Evolutionary conservation across 2,888 invertebrate species (phyloP).

Genomic region (Gibbula magus): DNA sequence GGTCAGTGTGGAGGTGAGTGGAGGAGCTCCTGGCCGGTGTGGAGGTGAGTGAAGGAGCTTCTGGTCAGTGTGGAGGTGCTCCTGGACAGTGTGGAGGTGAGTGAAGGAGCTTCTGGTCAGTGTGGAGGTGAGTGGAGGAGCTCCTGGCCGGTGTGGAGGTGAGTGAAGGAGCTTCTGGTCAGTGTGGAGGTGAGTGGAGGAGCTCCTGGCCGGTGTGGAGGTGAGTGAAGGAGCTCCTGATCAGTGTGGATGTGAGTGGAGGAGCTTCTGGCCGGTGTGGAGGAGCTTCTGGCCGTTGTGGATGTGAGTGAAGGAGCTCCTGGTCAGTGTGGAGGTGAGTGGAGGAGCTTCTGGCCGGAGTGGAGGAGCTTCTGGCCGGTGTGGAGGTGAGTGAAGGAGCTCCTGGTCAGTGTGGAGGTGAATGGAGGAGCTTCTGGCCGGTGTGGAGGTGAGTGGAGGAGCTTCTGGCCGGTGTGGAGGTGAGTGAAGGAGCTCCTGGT

Average conservation of each 20-base stretch:
- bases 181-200: too few species aligned
- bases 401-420: too few species aligned
- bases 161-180: too few species aligned
- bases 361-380: constrained; percentile 25
- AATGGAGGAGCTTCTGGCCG: constrained; percentile 22
- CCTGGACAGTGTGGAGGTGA: too few species aligned
- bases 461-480: constrained; percentile 16
- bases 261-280: constrained; percentile 14
- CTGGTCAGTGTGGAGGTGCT: constrained; percentile 16
- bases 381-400: constrained; percentile 21
- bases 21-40: constrained; percentile 21
- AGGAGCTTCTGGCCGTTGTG: too few species aligned
- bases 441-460: constrained; percentile 25
- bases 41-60: constrained; percentile 23
- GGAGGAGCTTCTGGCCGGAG: too few species aligned
- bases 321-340: constrained; percentile 25
- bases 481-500: too few species aligned
- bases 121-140: constrained; percentile 24
- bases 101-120: constrained; percentile 23
- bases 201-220: constrained; percentile 13
- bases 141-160: constrained; percentile 17
- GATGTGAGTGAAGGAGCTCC: constrained; percentile 27
- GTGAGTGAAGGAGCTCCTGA: constrained; percentile 17
- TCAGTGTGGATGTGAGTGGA: constrained; percentile 25
- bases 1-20: too few species aligned